Evolutionary conservation across 2,113 vertebrate species (phyloP).

Genomic region (Lynx canadensis): DNA sequence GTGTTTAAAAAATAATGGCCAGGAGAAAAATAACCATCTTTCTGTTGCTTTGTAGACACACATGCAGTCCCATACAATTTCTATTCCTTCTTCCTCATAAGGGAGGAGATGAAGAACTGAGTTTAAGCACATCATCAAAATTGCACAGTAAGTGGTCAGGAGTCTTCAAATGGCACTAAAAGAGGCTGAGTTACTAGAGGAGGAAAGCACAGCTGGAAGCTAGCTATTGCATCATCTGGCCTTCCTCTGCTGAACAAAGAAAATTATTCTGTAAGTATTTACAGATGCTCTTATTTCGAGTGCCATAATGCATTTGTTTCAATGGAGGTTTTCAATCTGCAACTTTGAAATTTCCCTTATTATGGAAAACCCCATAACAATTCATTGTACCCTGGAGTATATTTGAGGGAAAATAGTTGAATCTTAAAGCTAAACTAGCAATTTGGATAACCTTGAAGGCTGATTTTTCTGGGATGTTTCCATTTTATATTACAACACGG

Average conservation of each 20-base stretch:
- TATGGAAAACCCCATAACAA: slow-evolving; percentile 18
- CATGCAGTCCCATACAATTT: not conserved
- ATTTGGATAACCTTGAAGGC: slow-evolving; percentile 6
- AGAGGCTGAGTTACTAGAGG: slow-evolving; percentile 60
- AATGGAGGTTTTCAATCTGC: slow-evolving; percentile 38
- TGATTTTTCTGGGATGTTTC: slow-evolving; percentile 62
- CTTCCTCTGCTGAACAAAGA: slow-evolving; percentile 76
- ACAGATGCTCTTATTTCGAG: slow-evolving; percentile 74
- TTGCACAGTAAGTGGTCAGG: slow-evolving; percentile 63
- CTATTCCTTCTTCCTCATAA: slow-evolving; percentile 39
- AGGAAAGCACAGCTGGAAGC: slow-evolving; percentile 65
- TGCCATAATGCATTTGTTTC: slow-evolving; percentile 66
- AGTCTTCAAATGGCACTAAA: slow-evolving; percentile 29
- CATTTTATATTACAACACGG: slow-evolving; percentile 20
- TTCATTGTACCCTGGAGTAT: not conserved
- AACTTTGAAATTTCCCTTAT: slow-evolving; percentile 43
- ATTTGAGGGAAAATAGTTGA: slow-evolving; percentile 26
- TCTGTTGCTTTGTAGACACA: slow-evolving; percentile 11
- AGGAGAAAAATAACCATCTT: slow-evolving; percentile 59
- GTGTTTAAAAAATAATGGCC: slow-evolving; percentile 66
- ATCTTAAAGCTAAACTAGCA: slow-evolving; percentile 71
- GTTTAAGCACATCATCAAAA: slow-evolving; percentile 39
- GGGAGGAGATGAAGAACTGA: slow-evolving; percentile 33
- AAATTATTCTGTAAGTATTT: slow-evolving; percentile 76
- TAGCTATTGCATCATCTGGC: slow-evolving; percentile 66